Evolutionary conservation across 1,140 invertebrate genomes (phyloP).

Genomic region (Drosophila bocqueti): DNA sequence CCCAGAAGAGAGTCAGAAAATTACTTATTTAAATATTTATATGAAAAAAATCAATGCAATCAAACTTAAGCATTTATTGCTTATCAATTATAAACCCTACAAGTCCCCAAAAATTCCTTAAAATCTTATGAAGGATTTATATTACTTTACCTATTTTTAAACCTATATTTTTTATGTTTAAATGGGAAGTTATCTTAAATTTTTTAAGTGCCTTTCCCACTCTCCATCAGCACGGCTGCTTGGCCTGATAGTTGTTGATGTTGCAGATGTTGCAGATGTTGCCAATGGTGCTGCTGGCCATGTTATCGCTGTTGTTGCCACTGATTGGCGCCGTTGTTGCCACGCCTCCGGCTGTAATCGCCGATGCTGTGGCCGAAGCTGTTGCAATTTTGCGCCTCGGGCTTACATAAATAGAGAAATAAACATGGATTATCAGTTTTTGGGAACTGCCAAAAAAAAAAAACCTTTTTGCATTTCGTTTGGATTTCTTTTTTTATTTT

Average conservation of each 20-base stretch:
- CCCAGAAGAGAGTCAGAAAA: neutral
- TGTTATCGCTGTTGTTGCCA: constrained; percentile 46
- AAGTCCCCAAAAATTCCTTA: neutral
- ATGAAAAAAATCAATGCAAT: neutral
- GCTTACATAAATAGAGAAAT: constrained; percentile 45
- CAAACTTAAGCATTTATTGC: no score
- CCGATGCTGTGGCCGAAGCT: neutral
- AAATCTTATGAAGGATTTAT: neutral
- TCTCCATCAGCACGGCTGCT: neutral
- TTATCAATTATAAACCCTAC: neutral
- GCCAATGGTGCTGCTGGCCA: constrained; percentile 15
- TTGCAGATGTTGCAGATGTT: constrained; percentile 15
- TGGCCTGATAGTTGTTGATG: neutral
- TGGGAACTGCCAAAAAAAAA: constrained; percentile 22
- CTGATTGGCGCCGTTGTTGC: constrained; percentile 46
- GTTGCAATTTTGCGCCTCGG: constrained; percentile 21
- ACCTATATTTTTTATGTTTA: neutral
- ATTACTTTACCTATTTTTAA: neutral
- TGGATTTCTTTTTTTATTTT: neutral
- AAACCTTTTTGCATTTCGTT: neutral
- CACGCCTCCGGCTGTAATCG: constrained; percentile 39
- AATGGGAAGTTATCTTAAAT: neutral
- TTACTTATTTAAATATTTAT: neutral
- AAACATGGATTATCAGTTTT: constrained; percentile 39
- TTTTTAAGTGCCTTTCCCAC: neutral